A percentile compares a stretch with the other conserved stretches of the same genome.
Conservation (phyloP, 2,797 vertebrate species). For the Menidia menidia region DNA sequence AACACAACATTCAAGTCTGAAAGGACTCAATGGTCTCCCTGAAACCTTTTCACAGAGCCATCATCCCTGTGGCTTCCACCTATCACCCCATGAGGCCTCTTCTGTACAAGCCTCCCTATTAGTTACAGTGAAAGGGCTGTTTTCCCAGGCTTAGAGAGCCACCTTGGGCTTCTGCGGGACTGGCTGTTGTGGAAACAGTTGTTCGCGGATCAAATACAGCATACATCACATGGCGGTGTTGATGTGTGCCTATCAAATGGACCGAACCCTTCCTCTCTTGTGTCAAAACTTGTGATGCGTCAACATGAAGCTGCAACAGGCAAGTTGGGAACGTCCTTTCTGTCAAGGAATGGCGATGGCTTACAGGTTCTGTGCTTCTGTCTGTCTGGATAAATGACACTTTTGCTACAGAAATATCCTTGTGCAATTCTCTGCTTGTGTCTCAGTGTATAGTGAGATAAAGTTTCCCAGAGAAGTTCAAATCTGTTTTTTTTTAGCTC, state of each 20-base stretch:
- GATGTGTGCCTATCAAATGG: conserved; percentile 17
- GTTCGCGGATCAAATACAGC: conserved; percentile 30
- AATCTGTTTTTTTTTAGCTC: background rate
- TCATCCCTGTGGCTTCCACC: conserved; percentile 64
- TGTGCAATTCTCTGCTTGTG: conserved; percentile 8
- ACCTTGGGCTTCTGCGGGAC: conserved; percentile 62
- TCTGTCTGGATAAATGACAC: conserved; percentile 26
- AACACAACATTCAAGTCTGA: conserved; percentile 59
- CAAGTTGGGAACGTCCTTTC: conserved; percentile 46
- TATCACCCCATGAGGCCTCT: conserved; percentile 53
- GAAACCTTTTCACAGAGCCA: conserved; percentile 62
- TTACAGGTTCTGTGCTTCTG: conserved; percentile 27
- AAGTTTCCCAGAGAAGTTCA: conserved; percentile 8
- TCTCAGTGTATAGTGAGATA: conserved; percentile 13
- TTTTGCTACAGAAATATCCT: conserved; percentile 33
- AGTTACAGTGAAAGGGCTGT: conserved; percentile 69
- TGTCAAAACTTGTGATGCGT: conserved; percentile 23
- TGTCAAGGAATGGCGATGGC: conserved; percentile 15
- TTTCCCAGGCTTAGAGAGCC: conserved; percentile 67
- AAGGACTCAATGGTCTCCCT: conserved; percentile 51
- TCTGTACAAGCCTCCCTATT: conserved; percentile 70
- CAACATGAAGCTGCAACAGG: conserved; percentile 32
- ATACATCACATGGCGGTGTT: conserved; percentile 22
- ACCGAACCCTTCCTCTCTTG: conserved; percentile 7
- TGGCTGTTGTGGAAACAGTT: conserved; percentile 47